Percentiles rank a stretch among this genome's conserved stretches.
phyloP scores from a whole-genome alignment of 30 jellyfish, hydroid and myxozoan species.

The Chironex yamaguchii region DNA sequence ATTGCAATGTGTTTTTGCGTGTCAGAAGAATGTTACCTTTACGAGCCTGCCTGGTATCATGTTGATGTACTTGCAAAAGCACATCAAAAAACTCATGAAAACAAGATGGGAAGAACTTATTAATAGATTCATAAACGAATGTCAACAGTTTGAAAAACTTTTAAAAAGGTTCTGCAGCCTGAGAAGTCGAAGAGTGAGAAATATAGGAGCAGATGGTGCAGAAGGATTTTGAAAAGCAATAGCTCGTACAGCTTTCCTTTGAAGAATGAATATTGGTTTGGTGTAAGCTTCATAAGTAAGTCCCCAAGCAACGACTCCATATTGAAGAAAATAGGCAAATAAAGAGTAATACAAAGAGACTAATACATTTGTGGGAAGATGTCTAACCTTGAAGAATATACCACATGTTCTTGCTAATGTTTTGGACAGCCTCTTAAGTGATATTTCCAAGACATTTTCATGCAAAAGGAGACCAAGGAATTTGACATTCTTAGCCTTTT shows the following conservation, averaged over 20 bases:
- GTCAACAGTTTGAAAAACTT: slow-evolving; percentile 36
- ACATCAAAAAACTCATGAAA: slow-evolving; percentile 32
- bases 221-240: slow-evolving; percentile 19
- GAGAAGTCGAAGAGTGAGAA: slow-evolving; percentile 22
- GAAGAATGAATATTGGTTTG: slow-evolving; percentile 38
- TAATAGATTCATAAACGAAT: slow-evolving; percentile 22
- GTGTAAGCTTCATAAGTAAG: slow-evolving; percentile 4
- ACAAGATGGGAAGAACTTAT: slow-evolving; percentile 1
- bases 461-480: slow-evolving; percentile 63
- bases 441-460: slow-evolving; percentile 17
- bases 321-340: neutral
- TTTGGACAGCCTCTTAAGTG: slow-evolving; percentile 7
- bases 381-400: slow-evolving; percentile 1
- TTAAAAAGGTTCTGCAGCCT: slow-evolving; percentile 54
- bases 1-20: slow-evolving; percentile 26
- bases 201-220: slow-evolving; percentile 38
- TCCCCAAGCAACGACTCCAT: neutral
- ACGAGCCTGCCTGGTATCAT: slow-evolving; percentile 58
- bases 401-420: slow-evolving; percentile 29
- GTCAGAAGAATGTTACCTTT: slow-evolving; percentile 43
- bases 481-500: slow-evolving; percentile 4
- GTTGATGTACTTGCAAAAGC: slow-evolving; percentile 29
- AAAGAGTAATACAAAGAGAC: slow-evolving; percentile 3
- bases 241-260: slow-evolving; percentile 41
- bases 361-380: too few species aligned